Evolutionary conservation across 2,888 invertebrate species (phyloP).

Genomic region (Eledona agricola): DNA sequence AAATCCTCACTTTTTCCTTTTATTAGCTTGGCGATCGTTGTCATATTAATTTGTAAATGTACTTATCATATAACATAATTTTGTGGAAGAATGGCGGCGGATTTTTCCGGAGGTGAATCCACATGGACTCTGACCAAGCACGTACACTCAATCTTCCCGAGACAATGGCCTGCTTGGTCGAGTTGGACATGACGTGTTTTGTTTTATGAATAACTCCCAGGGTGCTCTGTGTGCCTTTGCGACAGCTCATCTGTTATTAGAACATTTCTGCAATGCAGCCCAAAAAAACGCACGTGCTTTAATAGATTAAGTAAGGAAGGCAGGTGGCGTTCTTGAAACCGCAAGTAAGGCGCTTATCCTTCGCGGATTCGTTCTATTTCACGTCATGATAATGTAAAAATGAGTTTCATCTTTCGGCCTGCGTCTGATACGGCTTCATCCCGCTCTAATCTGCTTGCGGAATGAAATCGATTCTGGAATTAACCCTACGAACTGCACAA

Average conservation of each 20-base stretch:
- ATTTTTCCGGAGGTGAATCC: conserved; percentile 40
- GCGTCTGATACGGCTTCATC: conserved; percentile 44
- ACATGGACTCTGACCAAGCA: conserved; percentile 40
- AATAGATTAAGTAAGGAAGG: no score
- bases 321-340: no score
- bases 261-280: conserved; percentile 42
- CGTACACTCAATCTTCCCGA: conserved; percentile 41
- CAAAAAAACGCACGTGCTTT: conserved; percentile 12
- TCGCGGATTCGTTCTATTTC: conserved; percentile 41
- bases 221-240: conserved; percentile 45
- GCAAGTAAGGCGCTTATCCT: conserved; percentile 41
- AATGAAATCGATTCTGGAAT: conserved; percentile 44
- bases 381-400: conserved; percentile 44
- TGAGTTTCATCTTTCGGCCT: conserved; percentile 43
- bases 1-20: no score
- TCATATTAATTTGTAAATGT: conserved; percentile 25
- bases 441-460: conserved; percentile 42
- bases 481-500: conserved; percentile 42
- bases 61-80: conserved; percentile 31
- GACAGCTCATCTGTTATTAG: conserved; percentile 50
- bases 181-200: conserved; percentile 49
- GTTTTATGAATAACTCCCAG: conserved; percentile 48
- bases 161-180: conserved; percentile 39
- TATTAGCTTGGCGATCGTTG: conserved; percentile 11
- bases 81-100: conserved; percentile 23